Base-by-base conservation (phyloP, 2,888 invertebrate genomes). In the Copidosoma aretas region DNA sequence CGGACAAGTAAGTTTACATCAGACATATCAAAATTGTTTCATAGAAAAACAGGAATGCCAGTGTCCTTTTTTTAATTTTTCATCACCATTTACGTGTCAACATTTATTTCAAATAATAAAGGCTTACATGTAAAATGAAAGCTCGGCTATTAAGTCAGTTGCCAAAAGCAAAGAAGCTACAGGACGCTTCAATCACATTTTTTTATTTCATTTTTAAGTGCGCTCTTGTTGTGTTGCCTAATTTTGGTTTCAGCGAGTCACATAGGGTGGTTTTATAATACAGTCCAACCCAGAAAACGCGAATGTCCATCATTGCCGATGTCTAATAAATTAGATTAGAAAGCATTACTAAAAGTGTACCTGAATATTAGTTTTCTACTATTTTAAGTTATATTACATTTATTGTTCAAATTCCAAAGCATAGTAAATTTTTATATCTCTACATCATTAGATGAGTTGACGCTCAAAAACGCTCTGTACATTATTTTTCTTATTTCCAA, bases 1-100 rank as follows among this genome's bases (percentile, higher is more conserved):
- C 77, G 84, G 84, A 78, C 83, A 84, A 85, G 85, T 85, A 82
- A 84, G 83, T 84, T 46, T 74, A 65, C 22, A 21, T 51, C 46
- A 53, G 5, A 24, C 58, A 65, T 67, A 46, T 12, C 43, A 17
- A 46, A 15, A 17, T 46, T 46, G 12, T 46, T 68, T 46, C 22
- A 21, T 46, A 57, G 58, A 60, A 54, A 53, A 21, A 10, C 22
- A 39, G 12, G 17, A 58, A 61, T 61, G 39, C 53, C 19, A 60
- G 22, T 67, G 46, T 51, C 24, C 43, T 52, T 24, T 43, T 22
- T 2, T 58, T 19, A 32, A n/a, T 51, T 24, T 41, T 19, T 53
- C 8, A 32, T 32, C 8, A 32, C 8, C 32, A 32, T 32, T 32
- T 32, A 14, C 25, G 10, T 59, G 24, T n/a, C 43, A 17, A 46